These are phyloP conservation scores for Megalurothrips usitatus DNA, from an alignment of 2,888 invertebrate genomes.

Conservation along the genomic window DNA sequence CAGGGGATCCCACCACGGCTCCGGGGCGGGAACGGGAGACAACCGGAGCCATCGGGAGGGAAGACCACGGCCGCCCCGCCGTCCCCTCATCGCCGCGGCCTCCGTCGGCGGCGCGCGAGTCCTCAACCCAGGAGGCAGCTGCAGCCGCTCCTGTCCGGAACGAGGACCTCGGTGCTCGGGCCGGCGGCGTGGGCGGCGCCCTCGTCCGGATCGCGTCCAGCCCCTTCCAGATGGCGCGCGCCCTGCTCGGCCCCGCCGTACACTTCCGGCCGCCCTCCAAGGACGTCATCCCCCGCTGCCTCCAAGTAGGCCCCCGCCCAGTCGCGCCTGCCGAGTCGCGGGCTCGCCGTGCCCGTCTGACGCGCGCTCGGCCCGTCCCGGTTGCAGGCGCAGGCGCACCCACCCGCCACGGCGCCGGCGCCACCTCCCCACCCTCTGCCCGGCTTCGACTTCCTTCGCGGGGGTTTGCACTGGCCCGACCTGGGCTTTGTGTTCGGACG, in stretches of 20 bases:
- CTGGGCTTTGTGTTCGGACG: slow-evolving; percentile 12
- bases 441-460: not conserved
- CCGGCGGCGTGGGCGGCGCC: not conserved
- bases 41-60: too few species aligned
- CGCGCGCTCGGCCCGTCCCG: not conserved
- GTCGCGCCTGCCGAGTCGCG: too few species aligned
- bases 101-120: not conserved
- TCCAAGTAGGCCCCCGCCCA: not conserved
- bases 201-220: slow-evolving; percentile 8
- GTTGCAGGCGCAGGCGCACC: not conserved
- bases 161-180: too few species aligned
- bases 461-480: not conserved
- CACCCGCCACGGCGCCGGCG: not conserved
- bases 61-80: too few species aligned
- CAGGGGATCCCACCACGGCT: too few species aligned
- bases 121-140: not conserved
- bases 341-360: too few species aligned
- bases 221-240: not conserved
- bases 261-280: slow-evolving; percentile 8
- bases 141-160: too few species aligned
- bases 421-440: not conserved
- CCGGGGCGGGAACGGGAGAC: too few species aligned
- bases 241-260: not conserved
- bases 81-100: too few species aligned
- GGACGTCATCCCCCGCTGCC: not conserved